A percentile compares a stretch with the other conserved stretches of the same genome.
Evolutionary conservation across 2,113 vertebrate species (phyloP).

Genomic region (Picathartes gymnocephalus): DNA sequence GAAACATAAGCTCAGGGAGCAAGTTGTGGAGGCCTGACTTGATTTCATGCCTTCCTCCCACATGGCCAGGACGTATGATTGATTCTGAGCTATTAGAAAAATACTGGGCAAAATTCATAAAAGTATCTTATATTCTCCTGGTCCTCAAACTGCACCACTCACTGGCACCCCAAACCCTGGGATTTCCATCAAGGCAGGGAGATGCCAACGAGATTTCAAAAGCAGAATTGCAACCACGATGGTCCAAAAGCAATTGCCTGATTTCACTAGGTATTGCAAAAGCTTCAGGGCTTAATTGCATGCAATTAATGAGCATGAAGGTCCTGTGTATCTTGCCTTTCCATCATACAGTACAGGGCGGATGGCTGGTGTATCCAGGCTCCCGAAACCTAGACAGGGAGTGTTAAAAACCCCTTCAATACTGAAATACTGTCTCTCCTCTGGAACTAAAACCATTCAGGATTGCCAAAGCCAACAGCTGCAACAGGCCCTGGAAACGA

Average conservation of each 20-base stretch:
- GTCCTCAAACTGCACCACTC: not conserved
- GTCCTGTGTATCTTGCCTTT: not conserved
- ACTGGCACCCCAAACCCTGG: not conserved
- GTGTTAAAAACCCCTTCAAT: not conserved
- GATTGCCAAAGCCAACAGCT: not conserved
- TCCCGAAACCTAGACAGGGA: not conserved
- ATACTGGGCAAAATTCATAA: not conserved
- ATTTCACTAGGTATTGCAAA: not conserved
- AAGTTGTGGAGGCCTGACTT: not conserved
- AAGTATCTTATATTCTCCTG: not conserved
- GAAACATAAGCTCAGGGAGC: not conserved
- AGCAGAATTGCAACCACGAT: not conserved
- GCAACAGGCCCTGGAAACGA: not conserved
- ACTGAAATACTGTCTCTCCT: not conserved
- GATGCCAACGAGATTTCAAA: not conserved
- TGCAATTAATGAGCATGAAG: not conserved
- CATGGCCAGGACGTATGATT: rapidly evolving
- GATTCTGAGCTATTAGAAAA: not conserved
- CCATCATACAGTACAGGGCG: not conserved
- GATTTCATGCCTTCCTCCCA: not conserved
- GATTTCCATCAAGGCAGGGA: not conserved
- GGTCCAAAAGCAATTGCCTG: not conserved
- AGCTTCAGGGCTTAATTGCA: not conserved
- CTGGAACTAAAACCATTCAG: not conserved
- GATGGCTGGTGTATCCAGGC: not conserved